A percentile compares a stretch with the other conserved stretches of the same genome.
These are phyloP conservation scores for Campylorhamphus procurvoides DNA, from an alignment of 2,113 vertebrate genomes.

Conservation along the genomic window DNA sequence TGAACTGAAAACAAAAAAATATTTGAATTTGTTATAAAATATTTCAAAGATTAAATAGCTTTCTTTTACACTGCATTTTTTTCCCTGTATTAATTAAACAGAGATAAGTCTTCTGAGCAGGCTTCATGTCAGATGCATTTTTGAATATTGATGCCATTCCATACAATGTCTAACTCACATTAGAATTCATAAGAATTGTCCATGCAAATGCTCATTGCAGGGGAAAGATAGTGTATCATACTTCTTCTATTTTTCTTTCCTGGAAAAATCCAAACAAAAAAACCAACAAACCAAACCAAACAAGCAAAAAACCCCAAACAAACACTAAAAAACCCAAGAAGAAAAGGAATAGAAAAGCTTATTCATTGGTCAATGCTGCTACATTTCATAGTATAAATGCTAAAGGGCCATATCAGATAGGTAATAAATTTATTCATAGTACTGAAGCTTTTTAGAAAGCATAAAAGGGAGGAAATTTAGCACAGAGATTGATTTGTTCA, in stretches of 20 bases:
- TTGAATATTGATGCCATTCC: not conserved
- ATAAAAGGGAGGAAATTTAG: conserved; percentile 21
- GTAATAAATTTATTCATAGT: conserved; percentile 26
- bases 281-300: not conserved
- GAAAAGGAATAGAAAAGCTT: conserved; percentile 7
- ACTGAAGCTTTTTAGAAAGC: not conserved
- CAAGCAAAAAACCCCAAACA: too few species aligned
- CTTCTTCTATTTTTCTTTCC: not conserved
- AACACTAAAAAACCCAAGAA: not conserved
- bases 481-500: conserved; percentile 15
- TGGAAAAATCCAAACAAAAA: not conserved
- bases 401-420: not conserved
- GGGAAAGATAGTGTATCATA: not conserved
- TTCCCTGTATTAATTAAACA: not conserved
- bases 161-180: not conserved
- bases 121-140: not conserved
- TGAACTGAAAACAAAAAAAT: not conserved
- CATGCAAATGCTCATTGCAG: conserved; percentile 1
- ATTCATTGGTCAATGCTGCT: not conserved
- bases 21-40: not conserved
- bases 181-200: conserved; percentile 23
- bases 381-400: not conserved
- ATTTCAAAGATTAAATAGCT: not conserved
- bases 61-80: not conserved
- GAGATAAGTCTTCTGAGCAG: not conserved